Conservation (phyloP, 2,888 invertebrate species). For the Venusia cambrica region DNA sequence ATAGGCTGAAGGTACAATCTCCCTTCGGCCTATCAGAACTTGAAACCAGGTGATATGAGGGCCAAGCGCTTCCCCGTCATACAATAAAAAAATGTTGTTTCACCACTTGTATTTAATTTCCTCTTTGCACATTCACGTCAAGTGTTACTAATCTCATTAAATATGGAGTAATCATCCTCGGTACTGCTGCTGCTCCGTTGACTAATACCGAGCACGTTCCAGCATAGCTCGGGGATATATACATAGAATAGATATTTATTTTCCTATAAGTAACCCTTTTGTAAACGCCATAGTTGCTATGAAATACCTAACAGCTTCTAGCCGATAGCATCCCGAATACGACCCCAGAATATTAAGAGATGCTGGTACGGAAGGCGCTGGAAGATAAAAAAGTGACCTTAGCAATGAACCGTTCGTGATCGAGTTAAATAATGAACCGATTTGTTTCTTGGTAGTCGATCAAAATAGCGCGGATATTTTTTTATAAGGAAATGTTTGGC, state of each 20-base stretch:
- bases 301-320: conserved; percentile 75
- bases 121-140: conserved; percentile 78
- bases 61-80: too few species aligned
- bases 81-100: too few species aligned
- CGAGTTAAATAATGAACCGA: too few species aligned
- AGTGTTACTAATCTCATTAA: conserved; percentile 81
- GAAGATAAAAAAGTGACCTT: conserved; percentile 41
- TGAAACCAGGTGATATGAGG: too few species aligned
- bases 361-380: conserved; percentile 84
- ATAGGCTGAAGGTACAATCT: too few species aligned
- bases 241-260: conserved; percentile 84
- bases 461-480: too few species aligned
- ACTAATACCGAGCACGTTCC: conserved; percentile 84
- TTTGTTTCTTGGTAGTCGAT: too few species aligned
- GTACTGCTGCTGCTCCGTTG: conserved; percentile 82
- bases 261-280: conserved; percentile 86
- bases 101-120: too few species aligned
- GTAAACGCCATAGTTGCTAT: conserved; percentile 83
- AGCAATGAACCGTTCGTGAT: too few species aligned
- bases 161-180: conserved; percentile 83
- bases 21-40: too few species aligned
- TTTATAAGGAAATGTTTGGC: too few species aligned
- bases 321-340: conserved; percentile 81
- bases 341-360: conserved; percentile 83
- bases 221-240: conserved; percentile 83